Base-by-base conservation (phyloP, 2,797 vertebrate species). In the Varecia variegata region DNA sequence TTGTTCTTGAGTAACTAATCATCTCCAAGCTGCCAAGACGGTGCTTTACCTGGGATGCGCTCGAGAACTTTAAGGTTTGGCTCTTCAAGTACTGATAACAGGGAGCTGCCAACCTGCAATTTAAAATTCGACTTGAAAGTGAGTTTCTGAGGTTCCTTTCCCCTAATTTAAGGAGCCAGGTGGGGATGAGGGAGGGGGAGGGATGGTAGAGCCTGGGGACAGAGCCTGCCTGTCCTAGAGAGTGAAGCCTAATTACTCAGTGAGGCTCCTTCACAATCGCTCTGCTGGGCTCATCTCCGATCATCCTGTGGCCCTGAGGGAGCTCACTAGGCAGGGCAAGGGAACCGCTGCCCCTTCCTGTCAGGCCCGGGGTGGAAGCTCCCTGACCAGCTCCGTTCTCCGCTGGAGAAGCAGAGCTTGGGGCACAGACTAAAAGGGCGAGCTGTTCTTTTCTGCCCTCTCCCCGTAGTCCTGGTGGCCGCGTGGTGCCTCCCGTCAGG, bases 1-100 rank as follows among this genome's bases (percentile, higher is more conserved):
- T 79, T 27, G 83, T 30, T 97, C 92, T 32, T 14, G 93, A 70
- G 89, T 43, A 58, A 68, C 97, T 97, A 94, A 98, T 97, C 98
- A 97, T 70, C 97, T 94, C 54, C 40, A 71, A 90, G 89, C 50
- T 43, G 93, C 97, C 93, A 52, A 91, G 84, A 58, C 5, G 10
- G 1, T 0, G 94, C 92, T 79, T 60, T 60, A 71, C 93, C 40
- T 15, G 45, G 1, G 45, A 43, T 12, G 82, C 85, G 97, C 86
- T 0, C 20, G 21, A 70, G 96, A 98, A 94, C 96, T 85, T 96
- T 38, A 4, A 70, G 96, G 94, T 50, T 96, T 87, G 77, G 85
- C 93, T 96, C 95, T 85, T 58, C 21, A 54, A 95, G 88, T 14
- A 54, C 60, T 90, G 90, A 56, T 87, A 92, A 96, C 38, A 65